These are phyloP conservation scores for Eucera pruinosa DNA, from an alignment of 2,888 invertebrate genomes.

Conservation along the genomic window DNA sequence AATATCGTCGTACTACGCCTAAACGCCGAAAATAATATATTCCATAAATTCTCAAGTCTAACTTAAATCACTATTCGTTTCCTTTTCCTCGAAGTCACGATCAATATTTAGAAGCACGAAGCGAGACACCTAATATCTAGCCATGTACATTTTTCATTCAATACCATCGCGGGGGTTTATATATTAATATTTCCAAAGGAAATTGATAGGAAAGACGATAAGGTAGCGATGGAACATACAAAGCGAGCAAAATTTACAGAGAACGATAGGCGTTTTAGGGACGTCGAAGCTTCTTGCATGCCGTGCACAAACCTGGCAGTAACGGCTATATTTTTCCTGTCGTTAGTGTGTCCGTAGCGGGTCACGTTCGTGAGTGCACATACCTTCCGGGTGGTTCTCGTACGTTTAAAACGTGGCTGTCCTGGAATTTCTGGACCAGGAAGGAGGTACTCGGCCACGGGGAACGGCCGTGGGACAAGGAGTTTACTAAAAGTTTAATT, in stretches of 20 bases:
- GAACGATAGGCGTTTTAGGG: conserved; percentile 34
- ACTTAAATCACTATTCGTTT: not conserved
- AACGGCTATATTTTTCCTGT: conserved; percentile 14
- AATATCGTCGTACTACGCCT: no score
- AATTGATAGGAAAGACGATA: conserved; percentile 37
- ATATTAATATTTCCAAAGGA: conserved; percentile 26
- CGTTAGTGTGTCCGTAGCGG: not conserved
- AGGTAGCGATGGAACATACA: conserved; percentile 16
- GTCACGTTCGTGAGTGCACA: conserved; percentile 21
- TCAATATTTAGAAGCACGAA: conserved; percentile 27
- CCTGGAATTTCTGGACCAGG: conserved; percentile 24
- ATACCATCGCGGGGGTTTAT: conserved; percentile 13
- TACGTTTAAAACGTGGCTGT: conserved; percentile 20
- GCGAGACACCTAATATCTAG: not conserved
- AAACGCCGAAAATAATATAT: no score
- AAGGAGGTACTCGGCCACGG: not conserved
- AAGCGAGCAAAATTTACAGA: conserved; percentile 36
- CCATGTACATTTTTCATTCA: conserved; percentile 43
- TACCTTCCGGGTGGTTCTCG: not conserved
- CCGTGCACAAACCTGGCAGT: not conserved
- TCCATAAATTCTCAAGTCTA: no score
- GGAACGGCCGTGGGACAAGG: conserved; percentile 35
- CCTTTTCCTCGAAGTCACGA: not conserved
- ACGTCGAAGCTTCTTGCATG: conserved; percentile 19
- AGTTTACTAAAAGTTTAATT: conserved; percentile 52